These are phyloP conservation scores for Caenorhabditis sp. DNA, from an alignment of 2,888 invertebrate species.

Conservation along the genomic window DNA sequence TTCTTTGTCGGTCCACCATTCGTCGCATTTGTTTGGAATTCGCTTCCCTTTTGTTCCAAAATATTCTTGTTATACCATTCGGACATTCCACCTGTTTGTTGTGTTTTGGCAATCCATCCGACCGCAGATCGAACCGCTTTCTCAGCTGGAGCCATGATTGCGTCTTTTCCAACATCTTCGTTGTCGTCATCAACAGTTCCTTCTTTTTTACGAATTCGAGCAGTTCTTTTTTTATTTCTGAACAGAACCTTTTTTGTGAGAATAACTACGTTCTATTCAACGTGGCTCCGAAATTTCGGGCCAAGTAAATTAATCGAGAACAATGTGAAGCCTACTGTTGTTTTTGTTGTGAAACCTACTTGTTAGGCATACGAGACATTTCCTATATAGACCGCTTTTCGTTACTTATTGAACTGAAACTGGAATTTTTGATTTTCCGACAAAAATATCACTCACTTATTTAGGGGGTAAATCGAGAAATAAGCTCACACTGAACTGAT, in stretches of 20 bases:
- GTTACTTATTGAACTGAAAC: no score
- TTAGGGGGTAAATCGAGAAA: no score
- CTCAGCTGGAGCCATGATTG: constrained; percentile 1
- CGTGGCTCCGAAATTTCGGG: no score
- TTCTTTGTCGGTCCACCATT: not conserved
- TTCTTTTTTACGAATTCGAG: not conserved
- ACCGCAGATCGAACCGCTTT: not conserved
- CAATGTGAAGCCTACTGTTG: no score
- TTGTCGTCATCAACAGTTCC: not conserved
- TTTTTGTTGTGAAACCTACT: not conserved
- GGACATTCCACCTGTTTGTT: not conserved
- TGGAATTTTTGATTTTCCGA: no score
- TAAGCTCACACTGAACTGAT: no score
- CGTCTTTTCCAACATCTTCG: not conserved
- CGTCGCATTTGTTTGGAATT: not conserved
- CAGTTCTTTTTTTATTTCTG: not conserved
- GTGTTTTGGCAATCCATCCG: not conserved
- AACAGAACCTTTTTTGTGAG: no score
- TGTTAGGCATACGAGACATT: not conserved
- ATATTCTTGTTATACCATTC: not conserved
- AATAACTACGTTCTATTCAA: no score
- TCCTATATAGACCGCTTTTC: not conserved
- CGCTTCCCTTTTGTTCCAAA: not conserved
- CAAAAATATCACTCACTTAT: no score
- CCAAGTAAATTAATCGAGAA: no score